Percentiles rank a stretch among this genome's conserved stretches.
Conservation (phyloP, 2,113 vertebrate genomes). For the Puma concolor region DNA sequence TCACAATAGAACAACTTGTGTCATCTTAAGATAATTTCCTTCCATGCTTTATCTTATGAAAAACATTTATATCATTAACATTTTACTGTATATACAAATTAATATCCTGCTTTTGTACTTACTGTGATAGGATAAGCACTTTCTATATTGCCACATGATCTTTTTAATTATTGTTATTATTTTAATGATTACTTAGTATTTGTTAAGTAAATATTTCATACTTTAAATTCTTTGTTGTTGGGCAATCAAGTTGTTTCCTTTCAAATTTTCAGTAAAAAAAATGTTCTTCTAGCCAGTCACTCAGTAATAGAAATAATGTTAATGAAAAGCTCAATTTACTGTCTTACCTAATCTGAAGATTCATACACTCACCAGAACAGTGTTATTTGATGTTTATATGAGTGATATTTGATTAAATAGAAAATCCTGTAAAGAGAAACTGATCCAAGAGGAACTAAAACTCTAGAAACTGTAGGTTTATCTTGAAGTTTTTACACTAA, state of each 20-base stretch:
- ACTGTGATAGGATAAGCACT: neutral
- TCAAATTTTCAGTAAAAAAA: constrained; percentile 42
- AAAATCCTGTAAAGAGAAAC: neutral
- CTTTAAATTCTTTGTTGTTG: neutral
- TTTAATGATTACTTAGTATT: neutral
- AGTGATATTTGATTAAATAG: neutral
- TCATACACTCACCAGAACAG: neutral
- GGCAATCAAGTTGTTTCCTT: neutral
- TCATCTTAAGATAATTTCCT: neutral
- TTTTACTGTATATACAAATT: neutral
- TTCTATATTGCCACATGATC: neutral
- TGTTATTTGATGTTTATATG: neutral
- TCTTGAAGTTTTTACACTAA: neutral
- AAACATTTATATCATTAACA: neutral
- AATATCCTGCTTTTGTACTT: neutral
- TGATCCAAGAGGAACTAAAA: constrained; percentile 10
- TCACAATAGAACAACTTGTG: neutral
- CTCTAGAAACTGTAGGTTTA: neutral
- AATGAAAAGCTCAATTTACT: neutral
- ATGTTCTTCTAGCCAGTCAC: neutral
- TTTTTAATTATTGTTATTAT: neutral
- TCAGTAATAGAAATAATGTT: neutral
- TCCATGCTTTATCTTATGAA: neutral
- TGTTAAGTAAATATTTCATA: neutral
- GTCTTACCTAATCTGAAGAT: neutral